Evolutionary conservation across 1,140 invertebrate species (phyloP).

Genomic region (Nasonia longicornis): DNA sequence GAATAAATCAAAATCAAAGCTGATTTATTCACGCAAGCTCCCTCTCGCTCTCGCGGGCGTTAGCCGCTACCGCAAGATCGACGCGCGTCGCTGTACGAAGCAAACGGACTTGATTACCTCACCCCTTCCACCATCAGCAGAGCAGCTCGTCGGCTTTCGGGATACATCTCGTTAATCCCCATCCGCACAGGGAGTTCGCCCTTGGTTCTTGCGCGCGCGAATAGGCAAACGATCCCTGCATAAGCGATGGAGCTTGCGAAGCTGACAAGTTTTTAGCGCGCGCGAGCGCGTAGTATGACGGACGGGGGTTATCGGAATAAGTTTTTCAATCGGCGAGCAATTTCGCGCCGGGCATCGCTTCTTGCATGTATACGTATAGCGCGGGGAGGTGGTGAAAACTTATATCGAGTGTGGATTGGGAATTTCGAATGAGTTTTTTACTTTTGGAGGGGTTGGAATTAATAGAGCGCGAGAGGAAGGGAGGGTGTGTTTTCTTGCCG

Average conservation of each 20-base stretch:
- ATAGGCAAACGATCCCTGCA: neutral
- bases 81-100: neutral
- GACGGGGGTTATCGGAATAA: neutral
- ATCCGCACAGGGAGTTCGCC: neutral
- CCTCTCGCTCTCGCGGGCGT: neutral
- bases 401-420: neutral
- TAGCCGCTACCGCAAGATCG: neutral
- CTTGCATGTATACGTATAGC: neutral
- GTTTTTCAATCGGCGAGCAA: neutral
- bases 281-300: neutral
- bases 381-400: neutral
- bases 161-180: neutral
- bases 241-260: neutral
- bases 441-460: neutral
- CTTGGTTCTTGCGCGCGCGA: neutral
- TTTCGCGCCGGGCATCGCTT: neutral
- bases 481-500: neutral
- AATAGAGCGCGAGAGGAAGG: neutral
- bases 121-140: neutral
- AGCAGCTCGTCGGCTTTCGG: neutral
- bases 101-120: constrained; percentile 14
- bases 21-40: neutral
- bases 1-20: constrained; percentile 2
- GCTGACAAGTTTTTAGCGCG: neutral
- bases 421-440: neutral